A percentile compares a stretch with the other conserved stretches of the same genome.
Conservation (phyloP, 2,797 vertebrate species). For the Dendrocincla fuliginosa region DNA sequence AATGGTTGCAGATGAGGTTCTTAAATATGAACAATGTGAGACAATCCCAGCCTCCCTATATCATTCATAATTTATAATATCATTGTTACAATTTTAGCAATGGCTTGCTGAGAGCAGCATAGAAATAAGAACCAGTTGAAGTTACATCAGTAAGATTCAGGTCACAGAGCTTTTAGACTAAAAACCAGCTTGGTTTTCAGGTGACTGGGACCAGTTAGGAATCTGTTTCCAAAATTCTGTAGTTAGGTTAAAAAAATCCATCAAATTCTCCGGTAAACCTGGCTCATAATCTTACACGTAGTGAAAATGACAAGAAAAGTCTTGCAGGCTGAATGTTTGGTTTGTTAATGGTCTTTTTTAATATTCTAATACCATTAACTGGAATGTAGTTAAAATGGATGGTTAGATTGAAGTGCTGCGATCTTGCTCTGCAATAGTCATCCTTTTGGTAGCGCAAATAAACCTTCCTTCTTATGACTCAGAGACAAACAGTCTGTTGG, state of each 20-base stretch:
- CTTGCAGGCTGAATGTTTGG: background rate
- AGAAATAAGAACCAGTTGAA: background rate
- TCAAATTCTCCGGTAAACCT: background rate
- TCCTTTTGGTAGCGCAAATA: conserved; percentile 18
- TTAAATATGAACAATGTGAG: background rate
- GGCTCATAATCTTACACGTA: background rate
- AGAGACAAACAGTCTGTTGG: background rate
- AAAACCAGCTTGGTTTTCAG: background rate
- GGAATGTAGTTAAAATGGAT: background rate
- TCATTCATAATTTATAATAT: background rate
- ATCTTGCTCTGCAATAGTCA: background rate
- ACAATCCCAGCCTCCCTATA: background rate
- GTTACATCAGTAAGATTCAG: background rate
- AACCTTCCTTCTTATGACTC: background rate
- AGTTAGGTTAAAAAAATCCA: background rate
- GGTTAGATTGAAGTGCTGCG: background rate
- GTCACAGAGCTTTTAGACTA: background rate
- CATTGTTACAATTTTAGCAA: background rate
- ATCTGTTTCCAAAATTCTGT: background rate
- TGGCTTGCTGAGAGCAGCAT: background rate
- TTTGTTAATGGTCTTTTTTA: background rate
- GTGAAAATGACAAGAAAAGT: background rate
- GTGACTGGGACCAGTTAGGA: background rate
- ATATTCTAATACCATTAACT: background rate
- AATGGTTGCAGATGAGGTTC: background rate